A percentile compares a stretch with the other conserved stretches of the same genome.
phyloP scores from a whole-genome alignment of 2,113 vertebrate species.

The Melanotaenia duboulayi region DNA sequence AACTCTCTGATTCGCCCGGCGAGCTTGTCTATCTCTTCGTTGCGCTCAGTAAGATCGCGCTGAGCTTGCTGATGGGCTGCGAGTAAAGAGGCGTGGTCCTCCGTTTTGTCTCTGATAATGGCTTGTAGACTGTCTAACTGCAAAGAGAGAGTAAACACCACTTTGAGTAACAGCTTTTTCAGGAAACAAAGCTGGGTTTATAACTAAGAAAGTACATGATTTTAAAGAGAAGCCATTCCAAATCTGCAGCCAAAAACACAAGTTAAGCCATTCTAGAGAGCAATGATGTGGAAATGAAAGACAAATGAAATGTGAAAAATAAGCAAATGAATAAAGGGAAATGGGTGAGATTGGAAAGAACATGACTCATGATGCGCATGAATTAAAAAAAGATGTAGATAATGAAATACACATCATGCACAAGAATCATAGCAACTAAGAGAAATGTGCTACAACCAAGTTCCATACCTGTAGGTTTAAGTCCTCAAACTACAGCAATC shows the following conservation, averaged over 20 bases:
- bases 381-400: constrained; percentile 23
- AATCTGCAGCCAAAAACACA: constrained; percentile 37
- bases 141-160: background rate
- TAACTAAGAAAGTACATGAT: constrained; percentile 8
- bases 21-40: constrained; percentile 89
- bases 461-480: constrained; percentile 90
- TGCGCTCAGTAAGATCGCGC: constrained; percentile 83
- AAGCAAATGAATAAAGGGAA: constrained; percentile 40
- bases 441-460: constrained; percentile 45
- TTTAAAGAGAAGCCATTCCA: constrained; percentile 55
- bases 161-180: background rate
- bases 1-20: constrained; percentile 83
- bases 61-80: constrained; percentile 86
- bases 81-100: constrained; percentile 85
- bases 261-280: constrained; percentile 55
- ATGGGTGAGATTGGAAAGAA: constrained; percentile 24
- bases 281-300: constrained; percentile 21
- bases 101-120: constrained; percentile 87
- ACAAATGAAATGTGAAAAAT: constrained; percentile 18
- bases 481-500: constrained; percentile 85
- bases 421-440: constrained; percentile 30
- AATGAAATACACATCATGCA: constrained; percentile 54
- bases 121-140: constrained; percentile 91
- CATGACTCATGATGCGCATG: background rate
- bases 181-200: background rate